Base-by-base conservation (phyloP, 2,888 invertebrate genomes). In the Stenichneumon culpator region DNA sequence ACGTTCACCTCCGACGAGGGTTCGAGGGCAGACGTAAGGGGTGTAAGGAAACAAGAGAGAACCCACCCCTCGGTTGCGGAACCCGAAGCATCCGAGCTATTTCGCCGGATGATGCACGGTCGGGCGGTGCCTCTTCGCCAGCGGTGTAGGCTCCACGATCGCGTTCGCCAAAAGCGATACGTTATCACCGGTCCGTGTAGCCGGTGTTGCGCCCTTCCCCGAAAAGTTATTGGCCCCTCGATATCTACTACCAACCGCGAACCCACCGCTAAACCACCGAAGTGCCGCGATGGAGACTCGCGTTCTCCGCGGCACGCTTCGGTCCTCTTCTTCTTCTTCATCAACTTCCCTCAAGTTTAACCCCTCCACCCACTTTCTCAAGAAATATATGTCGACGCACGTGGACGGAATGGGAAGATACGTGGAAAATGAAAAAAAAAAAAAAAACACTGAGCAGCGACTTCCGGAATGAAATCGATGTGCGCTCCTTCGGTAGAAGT, bases 31-130 rank as follows among this genome's bases (percentile, higher is more conserved):
- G 32, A 28, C 36, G 47, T 25, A 50, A 52, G 16, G 19, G n/a
- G 28, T 14, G 69, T 25, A 28, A 60, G 69, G 16, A 39, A 68
- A 11, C n/a, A 6, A 1, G 54, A 54, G 79, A 63, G 69, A 79
- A 16, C 19, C 36, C 63, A 36, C 6, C 36, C 44, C 32, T 63
- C 67, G 75, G 69, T 72, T 65, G 52, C 88, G 86, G 84, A 87
- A 89, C 89, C 90, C 89, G 85, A 89, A 90, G 90, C 89, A 90
- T 92, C 88, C 90, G 87, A 89, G 90, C 88, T 90, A 91, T 92
- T 92, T 89, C 89, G 88, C 86, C 81, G 90, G 89, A 91, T 91
- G 92, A 92, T 91, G 90, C 90, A 91, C 90, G 89, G 44, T 32
- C 65, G 57, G 4, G 14, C 70, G 63, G 54, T 77, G 54, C 77